Base-by-base conservation (phyloP, 2,888 invertebrate species). In the Julus scandinavius region DNA sequence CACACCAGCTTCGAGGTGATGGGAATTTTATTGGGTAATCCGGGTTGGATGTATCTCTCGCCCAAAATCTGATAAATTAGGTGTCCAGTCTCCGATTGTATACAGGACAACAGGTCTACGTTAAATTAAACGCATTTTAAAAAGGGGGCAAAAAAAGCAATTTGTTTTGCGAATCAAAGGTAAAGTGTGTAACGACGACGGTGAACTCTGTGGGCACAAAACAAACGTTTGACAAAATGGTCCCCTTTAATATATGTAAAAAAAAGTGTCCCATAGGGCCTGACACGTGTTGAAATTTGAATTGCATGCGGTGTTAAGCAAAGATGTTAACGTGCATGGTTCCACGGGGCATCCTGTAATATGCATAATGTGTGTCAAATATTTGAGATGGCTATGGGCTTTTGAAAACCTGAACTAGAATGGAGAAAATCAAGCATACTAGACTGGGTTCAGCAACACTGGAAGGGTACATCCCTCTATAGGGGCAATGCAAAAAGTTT, bases 241-340 rank as follows among this genome's bases (percentile, higher is more conserved):
- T 17, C 63, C 63, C n/a, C 63, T 63, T 63, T 63, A 63, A 17
- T 63, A 17, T 63, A 63, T 63, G 63, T 63, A 63, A 63, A 63
- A 45, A 45, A 63, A 63, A 63, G 63, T 63, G n/a, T 63, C 63
- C 63, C 63, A 63, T 63, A 63, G 63, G n/a, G n/a, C 63, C 63
- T 63, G 63, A 63, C 63, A 63, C 63, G 63, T 63, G 63, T 63
- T 63, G 63, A 63, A 63, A 63, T 63, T 63, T 63, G 63, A n/a
- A 63, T 63, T 63, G 63, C 63, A n/a, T 63, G 63, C 63, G 63
- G 63, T 63, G 63, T 63, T 63, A 63, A 63, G 63, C 63, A 63
- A 63, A 63, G 63, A 63, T 63, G 63, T 63, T 63, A 63, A 63
- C 63, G 54, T 54, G n/a, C n/a, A n/a, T n/a, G 54, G 54, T 15